These are phyloP conservation scores for Sitta europaea DNA, from an alignment of 2,113 vertebrate species.

Conservation along the genomic window DNA sequence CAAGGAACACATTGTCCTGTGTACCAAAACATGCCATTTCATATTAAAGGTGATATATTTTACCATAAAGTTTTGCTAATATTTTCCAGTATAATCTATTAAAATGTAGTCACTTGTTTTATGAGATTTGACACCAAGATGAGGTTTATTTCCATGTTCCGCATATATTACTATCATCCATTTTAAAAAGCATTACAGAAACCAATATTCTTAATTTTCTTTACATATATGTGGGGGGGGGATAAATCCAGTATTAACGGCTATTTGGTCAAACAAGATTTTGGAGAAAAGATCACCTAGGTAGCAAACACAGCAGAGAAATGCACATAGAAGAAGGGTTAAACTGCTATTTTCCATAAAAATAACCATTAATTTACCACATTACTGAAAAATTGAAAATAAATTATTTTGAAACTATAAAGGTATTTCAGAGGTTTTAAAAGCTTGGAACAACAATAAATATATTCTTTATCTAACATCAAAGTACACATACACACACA, in stretches of 20 bases:
- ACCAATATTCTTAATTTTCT: not conserved
- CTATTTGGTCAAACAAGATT: not conserved
- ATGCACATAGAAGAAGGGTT: not conserved
- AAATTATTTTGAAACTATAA: not conserved
- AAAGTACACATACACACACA: conserved; percentile 56
- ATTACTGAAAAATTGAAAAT: not conserved
- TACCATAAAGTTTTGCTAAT: not conserved
- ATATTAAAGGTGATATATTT: not conserved
- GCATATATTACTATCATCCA: not conserved
- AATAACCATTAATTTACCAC: not conserved
- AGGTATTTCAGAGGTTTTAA: not conserved
- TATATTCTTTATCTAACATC: conserved; percentile 50
- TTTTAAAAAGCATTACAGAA: not conserved
- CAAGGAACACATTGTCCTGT: not conserved
- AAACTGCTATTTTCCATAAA: not conserved
- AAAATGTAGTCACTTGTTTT: not conserved
- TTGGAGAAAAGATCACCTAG: not conserved
- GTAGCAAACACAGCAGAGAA: not conserved
- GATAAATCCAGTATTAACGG: not conserved
- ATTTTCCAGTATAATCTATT: not conserved
- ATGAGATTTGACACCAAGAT: not conserved
- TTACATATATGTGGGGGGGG: not conserved
- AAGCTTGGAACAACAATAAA: conserved; percentile 38
- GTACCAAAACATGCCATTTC: not conserved
- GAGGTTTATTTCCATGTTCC: not conserved